Evolutionary conservation across 1,140 invertebrate species (phyloP).

Genomic region (Drosophila kikkawai): DNA sequence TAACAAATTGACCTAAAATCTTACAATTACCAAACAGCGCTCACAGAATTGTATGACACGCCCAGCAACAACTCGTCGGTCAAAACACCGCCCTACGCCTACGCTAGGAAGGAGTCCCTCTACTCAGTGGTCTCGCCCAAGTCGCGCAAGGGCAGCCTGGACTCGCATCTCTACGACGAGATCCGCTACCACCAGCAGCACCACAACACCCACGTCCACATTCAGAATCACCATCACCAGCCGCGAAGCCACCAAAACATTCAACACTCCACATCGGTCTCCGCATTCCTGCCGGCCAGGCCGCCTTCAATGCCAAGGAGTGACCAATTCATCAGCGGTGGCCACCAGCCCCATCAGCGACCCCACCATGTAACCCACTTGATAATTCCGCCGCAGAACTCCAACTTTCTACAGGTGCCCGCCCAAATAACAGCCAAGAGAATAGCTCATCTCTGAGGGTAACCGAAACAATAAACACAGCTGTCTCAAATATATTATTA

Average conservation of each 20-base stretch:
- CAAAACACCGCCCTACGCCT: slow-evolving; percentile 70
- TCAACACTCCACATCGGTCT: slow-evolving; percentile 62
- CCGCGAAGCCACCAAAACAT: slow-evolving; percentile 35
- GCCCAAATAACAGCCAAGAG: slow-evolving; percentile 60
- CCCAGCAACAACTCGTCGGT: slow-evolving; percentile 81
- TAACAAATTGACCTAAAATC: not conserved
- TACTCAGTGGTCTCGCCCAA: slow-evolving; percentile 78
- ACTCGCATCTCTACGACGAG: slow-evolving; percentile 82
- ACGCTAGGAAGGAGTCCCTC: slow-evolving; percentile 79
- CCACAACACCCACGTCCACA: slow-evolving; percentile 29
- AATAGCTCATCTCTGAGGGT: slow-evolving; percentile 67
- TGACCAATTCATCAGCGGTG: slow-evolving; percentile 20
- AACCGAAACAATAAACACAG: not conserved
- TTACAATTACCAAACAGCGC: slow-evolving; percentile 34
- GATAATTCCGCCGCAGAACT: slow-evolving; percentile 78
- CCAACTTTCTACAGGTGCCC: slow-evolving; percentile 77
- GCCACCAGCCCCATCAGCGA: slow-evolving; percentile 31
- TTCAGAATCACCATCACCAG: slow-evolving; percentile 37
- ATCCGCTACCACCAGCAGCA: slow-evolving; percentile 80
- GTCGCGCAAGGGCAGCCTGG: slow-evolving; percentile 78
- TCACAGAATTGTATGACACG: slow-evolving; percentile 78
- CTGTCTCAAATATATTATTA: slow-evolving; percentile 2
- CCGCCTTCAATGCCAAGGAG: slow-evolving; percentile 14
- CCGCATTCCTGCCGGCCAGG: slow-evolving; percentile 53
- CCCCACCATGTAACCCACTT: slow-evolving; percentile 65